Evolutionary conservation across 92 coral and sea anemone species (phyloP).

Genomic region (Epizoanthus ramosus): DNA sequence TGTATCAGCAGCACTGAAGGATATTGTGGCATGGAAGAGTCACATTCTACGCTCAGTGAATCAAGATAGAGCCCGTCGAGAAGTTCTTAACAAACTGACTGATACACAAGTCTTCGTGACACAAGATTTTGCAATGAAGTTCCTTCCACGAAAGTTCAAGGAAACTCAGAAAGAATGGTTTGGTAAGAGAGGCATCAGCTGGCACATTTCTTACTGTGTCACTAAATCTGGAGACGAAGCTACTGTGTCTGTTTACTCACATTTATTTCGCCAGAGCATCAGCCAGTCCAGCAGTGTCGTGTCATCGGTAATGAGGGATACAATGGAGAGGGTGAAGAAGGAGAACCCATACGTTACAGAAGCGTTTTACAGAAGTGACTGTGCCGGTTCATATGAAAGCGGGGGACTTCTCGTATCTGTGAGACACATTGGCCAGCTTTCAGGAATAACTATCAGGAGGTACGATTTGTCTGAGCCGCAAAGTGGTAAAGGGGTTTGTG

Average conservation of each 20-base stretch:
- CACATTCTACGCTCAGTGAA: conserved; percentile 58
- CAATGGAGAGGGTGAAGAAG: conserved; percentile 52
- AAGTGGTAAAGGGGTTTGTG: conserved; percentile 44
- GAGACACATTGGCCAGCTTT: conserved; percentile 39
- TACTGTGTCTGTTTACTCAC: conserved; percentile 50
- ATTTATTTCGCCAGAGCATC: conserved; percentile 49
- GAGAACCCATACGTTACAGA: conserved; percentile 39
- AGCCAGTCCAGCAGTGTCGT: conserved; percentile 51
- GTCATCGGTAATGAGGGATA: conserved; percentile 51
- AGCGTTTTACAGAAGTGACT: conserved; percentile 60
- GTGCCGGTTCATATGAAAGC: conserved; percentile 61
- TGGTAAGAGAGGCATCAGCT: conserved; percentile 52
- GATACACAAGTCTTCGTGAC: conserved; percentile 38
- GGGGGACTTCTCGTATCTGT: conserved; percentile 50
- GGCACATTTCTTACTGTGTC: conserved; percentile 54
- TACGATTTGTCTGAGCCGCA: conserved; percentile 60
- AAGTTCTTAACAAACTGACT: conserved; percentile 40
- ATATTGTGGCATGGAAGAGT: conserved; percentile 60
- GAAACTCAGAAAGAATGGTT: conserved; percentile 60
- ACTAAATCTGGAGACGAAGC: conserved; percentile 30
- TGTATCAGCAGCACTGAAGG: conserved; percentile 42
- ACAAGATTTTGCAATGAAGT: conserved; percentile 66
- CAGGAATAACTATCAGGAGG: conserved; percentile 47
- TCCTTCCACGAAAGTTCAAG: conserved; percentile 42
- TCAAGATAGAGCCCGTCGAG: conserved; percentile 53